A percentile compares a stretch with the other conserved stretches of the same genome.
Conservation (phyloP, 2,113 vertebrate species). For the Nyctereutes procyonoides region DNA sequence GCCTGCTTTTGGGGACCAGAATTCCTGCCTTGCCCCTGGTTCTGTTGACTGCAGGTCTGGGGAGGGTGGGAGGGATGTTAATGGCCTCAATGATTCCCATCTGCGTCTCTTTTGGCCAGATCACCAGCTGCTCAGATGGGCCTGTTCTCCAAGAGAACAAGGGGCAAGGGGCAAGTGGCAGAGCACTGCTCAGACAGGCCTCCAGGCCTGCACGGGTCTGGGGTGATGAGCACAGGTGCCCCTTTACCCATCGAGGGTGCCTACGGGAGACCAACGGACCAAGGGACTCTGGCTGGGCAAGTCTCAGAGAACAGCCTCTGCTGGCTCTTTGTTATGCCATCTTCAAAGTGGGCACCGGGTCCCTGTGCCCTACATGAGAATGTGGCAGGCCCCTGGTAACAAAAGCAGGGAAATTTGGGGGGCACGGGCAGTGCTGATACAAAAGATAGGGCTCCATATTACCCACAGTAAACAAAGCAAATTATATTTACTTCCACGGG, state of each 20-base stretch:
- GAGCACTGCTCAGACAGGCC: background rate
- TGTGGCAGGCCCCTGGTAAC: background rate
- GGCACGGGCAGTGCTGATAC: background rate
- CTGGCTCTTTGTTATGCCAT: background rate
- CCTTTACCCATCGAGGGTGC: background rate
- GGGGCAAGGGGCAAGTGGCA: background rate
- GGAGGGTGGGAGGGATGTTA: background rate
- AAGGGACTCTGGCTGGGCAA: accelerated
- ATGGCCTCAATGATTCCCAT: background rate
- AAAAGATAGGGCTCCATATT: slow-evolving; percentile 45
- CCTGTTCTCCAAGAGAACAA: slow-evolving; percentile 1
- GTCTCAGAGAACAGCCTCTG: background rate
- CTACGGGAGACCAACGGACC: background rate
- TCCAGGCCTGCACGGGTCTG: background rate
- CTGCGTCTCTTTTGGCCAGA: background rate
- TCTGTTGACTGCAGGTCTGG: background rate
- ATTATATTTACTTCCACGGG: slow-evolving; percentile 75
- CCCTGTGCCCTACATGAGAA: background rate
- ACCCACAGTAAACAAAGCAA: slow-evolving; percentile 70
- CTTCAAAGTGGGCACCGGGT: background rate
- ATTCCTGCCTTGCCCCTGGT: slow-evolving; percentile 7
- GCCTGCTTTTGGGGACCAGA: slow-evolving; percentile 32
- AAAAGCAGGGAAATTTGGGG: background rate
- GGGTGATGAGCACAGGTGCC: background rate
- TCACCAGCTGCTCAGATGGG: background rate